Evolutionary conservation across 1,140 invertebrate species (phyloP), one percentile per base, ranked within the genome.

Genomic region (Lerema accius): DNA sequence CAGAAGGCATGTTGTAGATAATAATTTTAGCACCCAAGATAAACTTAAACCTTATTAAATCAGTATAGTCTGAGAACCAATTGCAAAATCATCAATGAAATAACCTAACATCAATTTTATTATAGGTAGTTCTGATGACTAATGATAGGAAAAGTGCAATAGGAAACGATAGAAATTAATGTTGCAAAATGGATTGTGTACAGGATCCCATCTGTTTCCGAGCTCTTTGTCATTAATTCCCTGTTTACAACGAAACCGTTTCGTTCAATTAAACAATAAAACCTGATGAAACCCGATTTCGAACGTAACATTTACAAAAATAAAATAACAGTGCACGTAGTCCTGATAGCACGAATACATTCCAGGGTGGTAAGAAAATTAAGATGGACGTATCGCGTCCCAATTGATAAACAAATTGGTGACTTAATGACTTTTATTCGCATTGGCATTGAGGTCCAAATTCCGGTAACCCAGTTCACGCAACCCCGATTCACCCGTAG

Each of bases 381-480:
- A 56, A 39, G 17, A 59, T 39, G n/a, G 43, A 48, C 61, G 49
- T 32, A 59, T 65, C 49, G 39, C 28, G 19, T 60, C 48, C 43
- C 53, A 72, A 74, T 73, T 75, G 70, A 68, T 76, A 75, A 71
- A 68, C 68, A 76, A 72, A 80, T 80, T 71, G 67, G 49, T 32
- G 53, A 59, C 50, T 67, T 76, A 75, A 78, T 76, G 65, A 70
- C 68, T 73, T 80, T 72, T 80, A 77, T 77, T 80, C 66, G 64
- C 51, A 60, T 65, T 62, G 40, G 56, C 60, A 61, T 65, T 68
- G 70, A 55, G 69, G 72, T 78, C 61, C 66, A 71, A 70, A 80
- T 73, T 76, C 69, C 67, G 65, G 65, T 73, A 67, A 75, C 71
- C 74, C 65, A 72, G 49, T 69, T 79, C 65, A 55, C 56, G 49